Conservation (phyloP, 2,888 invertebrate genomes). For the Agrochola litura region DNA sequence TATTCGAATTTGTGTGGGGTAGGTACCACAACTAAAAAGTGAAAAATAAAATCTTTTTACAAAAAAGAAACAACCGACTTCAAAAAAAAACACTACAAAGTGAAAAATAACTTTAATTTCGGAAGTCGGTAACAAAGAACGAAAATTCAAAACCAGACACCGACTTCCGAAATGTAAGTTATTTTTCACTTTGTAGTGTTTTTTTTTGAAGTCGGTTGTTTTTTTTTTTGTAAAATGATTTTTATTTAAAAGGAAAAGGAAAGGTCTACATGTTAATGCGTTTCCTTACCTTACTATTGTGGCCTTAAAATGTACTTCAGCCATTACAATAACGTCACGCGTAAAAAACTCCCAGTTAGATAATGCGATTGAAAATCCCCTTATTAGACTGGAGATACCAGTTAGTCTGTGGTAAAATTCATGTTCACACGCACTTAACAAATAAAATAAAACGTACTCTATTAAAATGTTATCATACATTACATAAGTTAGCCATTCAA, state of each 20-base stretch:
- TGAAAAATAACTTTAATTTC: too few relatives aligned
- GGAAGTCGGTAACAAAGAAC: too few relatives aligned
- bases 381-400: not conserved
- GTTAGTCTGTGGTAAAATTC: not conserved
- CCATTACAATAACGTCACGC: not conserved
- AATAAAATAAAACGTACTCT: slow-evolving; percentile 15
- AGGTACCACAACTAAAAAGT: too few relatives aligned
- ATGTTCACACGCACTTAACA: slow-evolving; percentile 24
- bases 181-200: too few relatives aligned
- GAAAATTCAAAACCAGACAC: too few relatives aligned
- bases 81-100: too few relatives aligned
- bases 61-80: too few relatives aligned
- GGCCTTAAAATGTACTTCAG: not conserved
- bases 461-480: slow-evolving; percentile 31
- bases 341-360: not conserved
- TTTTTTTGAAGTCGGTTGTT: too few relatives aligned
- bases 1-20: too few relatives aligned
- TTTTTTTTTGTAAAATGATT: too few relatives aligned
- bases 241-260: not conserved
- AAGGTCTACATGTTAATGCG: not conserved
- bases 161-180: too few relatives aligned
- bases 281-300: not conserved
- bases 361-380: not conserved
- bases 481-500: slow-evolving; percentile 27
- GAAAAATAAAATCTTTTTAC: too few relatives aligned